Evolutionary conservation across 2,797 vertebrate genomes (phyloP).

Genomic region (Bradypodion pumilum): DNA sequence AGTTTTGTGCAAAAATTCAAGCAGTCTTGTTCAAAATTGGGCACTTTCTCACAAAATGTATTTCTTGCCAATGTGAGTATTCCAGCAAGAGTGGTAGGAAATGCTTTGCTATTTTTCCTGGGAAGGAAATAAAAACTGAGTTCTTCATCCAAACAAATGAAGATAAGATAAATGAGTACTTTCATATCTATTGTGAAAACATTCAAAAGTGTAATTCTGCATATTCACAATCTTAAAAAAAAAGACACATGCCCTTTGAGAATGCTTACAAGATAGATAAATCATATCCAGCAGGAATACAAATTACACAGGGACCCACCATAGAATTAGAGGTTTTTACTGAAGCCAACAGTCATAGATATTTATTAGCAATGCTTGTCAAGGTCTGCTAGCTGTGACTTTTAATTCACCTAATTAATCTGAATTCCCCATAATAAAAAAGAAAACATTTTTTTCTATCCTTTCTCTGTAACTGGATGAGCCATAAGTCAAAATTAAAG

Average conservation of each 20-base stretch:
- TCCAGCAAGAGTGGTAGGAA: too few relatives aligned
- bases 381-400: constrained; percentile 54
- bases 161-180: too few relatives aligned
- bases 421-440: constrained; percentile 63
- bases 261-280: constrained; percentile 30
- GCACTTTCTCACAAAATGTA: too few relatives aligned
- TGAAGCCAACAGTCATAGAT: constrained; percentile 48
- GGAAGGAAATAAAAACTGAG: too few relatives aligned
- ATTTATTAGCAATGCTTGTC: constrained; percentile 46
- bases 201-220: constrained; percentile 47
- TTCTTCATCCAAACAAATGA: too few relatives aligned
- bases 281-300: constrained; percentile 41
- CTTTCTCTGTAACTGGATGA: constrained; percentile 59
- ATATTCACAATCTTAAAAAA: neutral
- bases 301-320: neutral
- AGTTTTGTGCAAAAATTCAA: too few relatives aligned
- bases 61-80: too few relatives aligned
- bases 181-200: too few relatives aligned
- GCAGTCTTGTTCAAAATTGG: too few relatives aligned
- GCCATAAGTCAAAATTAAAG: constrained; percentile 69
- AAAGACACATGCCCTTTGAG: constrained; percentile 6
- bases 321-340: constrained; percentile 45
- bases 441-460: constrained; percentile 55
- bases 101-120: too few relatives aligned
- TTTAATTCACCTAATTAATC: constrained; percentile 56